Conservation (phyloP, 37 sponge, comb jelly and placozoan species). For the Tethya wilhelma region DNA sequence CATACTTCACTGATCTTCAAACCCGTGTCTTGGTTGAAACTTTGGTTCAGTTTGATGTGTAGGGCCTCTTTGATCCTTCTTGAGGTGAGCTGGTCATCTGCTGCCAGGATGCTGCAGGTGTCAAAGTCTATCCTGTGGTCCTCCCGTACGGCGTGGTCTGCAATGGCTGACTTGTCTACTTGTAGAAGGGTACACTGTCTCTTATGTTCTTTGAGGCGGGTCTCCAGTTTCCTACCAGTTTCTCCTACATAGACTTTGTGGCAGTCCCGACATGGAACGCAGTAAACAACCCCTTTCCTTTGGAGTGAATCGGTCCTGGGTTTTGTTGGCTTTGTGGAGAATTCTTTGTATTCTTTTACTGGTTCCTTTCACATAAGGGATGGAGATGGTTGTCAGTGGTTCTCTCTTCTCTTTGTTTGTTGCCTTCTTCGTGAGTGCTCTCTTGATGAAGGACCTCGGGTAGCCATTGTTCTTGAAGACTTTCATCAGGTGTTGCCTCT, state of each 20-base stretch:
- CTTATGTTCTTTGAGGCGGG: neutral
- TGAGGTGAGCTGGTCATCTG: neutral
- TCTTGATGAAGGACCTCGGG: neutral
- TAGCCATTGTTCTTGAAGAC: constrained; percentile 2
- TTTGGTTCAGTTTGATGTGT: too few relatives aligned
- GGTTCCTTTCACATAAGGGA: neutral
- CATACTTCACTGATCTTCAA: neutral
- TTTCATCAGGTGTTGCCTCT: neutral
- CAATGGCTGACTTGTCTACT: neutral
- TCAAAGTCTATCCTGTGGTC: neutral
- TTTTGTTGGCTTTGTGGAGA: neutral
- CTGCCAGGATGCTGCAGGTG: neutral
- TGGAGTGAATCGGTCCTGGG: neutral
- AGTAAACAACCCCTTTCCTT: constrained; percentile 1
- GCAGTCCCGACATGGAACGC: constrained; percentile 5
- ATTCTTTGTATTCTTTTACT: neutral
- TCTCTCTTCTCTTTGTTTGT: neutral
- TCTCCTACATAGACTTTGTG: neutral
- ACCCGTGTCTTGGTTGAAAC: neutral
- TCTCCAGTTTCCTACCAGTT: neutral
- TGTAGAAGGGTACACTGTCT: neutral
- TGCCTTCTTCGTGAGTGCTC: neutral
- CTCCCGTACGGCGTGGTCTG: neutral
- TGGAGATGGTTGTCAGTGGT: neutral
- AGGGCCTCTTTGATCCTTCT: too few relatives aligned